Evolutionary conservation across 2,888 invertebrate species (phyloP).

Genomic region (Hymenopus coronatus): DNA sequence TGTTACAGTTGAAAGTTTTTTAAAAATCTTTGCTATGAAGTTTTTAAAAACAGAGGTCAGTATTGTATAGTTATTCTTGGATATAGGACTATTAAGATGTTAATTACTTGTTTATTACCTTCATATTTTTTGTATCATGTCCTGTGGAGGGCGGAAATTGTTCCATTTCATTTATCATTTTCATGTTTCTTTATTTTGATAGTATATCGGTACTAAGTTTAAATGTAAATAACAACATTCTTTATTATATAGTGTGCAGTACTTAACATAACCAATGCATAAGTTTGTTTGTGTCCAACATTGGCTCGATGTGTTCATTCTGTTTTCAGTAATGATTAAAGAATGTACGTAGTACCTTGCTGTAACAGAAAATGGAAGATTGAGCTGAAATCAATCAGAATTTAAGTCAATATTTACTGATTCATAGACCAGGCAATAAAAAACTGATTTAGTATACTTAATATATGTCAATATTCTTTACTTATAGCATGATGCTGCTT

Average conservation of each 20-base stretch:
- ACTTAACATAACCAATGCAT: not conserved
- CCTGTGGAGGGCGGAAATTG: conserved; percentile 14
- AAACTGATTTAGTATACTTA: no score
- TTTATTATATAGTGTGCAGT: not conserved
- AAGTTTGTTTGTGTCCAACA: not conserved
- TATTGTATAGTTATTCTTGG: not conserved
- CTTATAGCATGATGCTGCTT: no score
- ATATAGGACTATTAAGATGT: not conserved
- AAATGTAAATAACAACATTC: not conserved
- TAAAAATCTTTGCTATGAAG: not conserved
- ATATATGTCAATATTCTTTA: no score
- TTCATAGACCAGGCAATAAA: no score
- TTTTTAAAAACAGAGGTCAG: not conserved
- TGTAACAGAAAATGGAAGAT: not conserved
- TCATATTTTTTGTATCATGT: not conserved
- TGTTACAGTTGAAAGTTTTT: not conserved
- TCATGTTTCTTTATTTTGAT: not conserved
- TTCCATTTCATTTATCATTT: not conserved
- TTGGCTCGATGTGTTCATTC: not conserved
- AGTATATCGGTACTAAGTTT: not conserved
- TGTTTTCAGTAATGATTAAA: not conserved
- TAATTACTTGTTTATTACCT: not conserved
- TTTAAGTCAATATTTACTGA: no score
- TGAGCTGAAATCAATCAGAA: no score
- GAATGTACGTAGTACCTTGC: not conserved